These are phyloP conservation scores for Coecobrya sp. DNA, from an alignment of 2,888 invertebrate genomes.

Conservation along the genomic window DNA sequence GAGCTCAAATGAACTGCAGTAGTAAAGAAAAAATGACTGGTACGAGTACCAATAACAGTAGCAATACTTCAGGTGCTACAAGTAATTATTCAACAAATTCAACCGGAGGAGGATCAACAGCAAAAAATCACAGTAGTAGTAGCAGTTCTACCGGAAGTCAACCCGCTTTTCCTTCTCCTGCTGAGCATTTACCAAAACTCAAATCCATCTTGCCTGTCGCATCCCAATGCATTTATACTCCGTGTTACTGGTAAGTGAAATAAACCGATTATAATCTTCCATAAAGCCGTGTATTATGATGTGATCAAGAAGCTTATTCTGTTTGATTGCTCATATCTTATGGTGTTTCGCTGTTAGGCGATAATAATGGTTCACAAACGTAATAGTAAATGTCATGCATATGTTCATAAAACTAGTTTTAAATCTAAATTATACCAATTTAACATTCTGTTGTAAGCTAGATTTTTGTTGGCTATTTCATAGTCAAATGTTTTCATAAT, in stretches of 20 bases:
- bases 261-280: too few relatives aligned
- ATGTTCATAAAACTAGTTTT: too few relatives aligned
- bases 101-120: constrained; percentile 63
- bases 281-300: too few relatives aligned
- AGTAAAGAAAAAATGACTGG: constrained; percentile 67
- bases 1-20: constrained; percentile 77
- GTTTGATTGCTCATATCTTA: too few relatives aligned
- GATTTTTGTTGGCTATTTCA: too few relatives aligned
- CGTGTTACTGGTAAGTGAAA: constrained; percentile 86
- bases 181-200: constrained; percentile 84
- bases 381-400: too few relatives aligned
- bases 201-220: constrained; percentile 86
- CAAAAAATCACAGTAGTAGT: constrained; percentile 75
- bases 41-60: constrained; percentile 69
- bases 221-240: constrained; percentile 86
- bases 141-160: constrained; percentile 84
- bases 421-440: too few relatives aligned
- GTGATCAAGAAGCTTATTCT: too few relatives aligned
- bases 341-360: too few relatives aligned
- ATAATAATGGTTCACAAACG: too few relatives aligned
- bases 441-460: too few relatives aligned
- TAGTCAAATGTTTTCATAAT: too few relatives aligned
- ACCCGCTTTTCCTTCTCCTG: constrained; percentile 77
- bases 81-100: constrained; percentile 80
- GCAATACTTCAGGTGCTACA: constrained; percentile 67